Base-by-base conservation (phyloP, 1,140 invertebrate genomes). In the Campodea augens region DNA sequence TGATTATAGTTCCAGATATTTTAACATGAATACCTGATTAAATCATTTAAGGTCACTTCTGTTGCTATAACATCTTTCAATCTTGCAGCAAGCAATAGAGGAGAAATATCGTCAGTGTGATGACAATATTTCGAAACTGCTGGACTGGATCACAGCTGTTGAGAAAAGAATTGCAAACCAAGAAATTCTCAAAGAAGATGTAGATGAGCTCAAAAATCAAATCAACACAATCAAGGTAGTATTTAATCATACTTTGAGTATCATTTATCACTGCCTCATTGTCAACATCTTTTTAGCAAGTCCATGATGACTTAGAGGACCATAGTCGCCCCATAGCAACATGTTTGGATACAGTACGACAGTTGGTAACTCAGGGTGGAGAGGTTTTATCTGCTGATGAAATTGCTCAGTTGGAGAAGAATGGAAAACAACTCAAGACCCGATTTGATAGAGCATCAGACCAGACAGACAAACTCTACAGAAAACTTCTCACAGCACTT, bases 81-180 rank as follows among this genome's bases (percentile, higher is more conserved):
- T n/a, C n/a, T 51, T 58, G 50, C 70, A 92, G 88, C 82, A 88
- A 83, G 85, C 85, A 54, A 79, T 91, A 51, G 81, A 90, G 64
- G 88, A 91, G 58, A 88, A 90, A 60, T 95, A 91, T 70, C 84
- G 77, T 62, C 72, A 82, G 54, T 93, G 78, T 65, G 82, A 82
- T 61, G 82, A 88, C 56, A 79, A 75, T 38, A 65, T 91, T 32
- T 75, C 74, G 27, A 84, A 86, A 60, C 70, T 95, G 32, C 65
- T 91, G 42, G 77, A 87, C 62, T 92, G 87, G 84, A 77, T 95
- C 45, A 71, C 72, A 5, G 78, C 84, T 49, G 66, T 93, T 4
- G 89, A 96, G 65, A 77, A 83, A 48, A 75, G 79, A 57, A 67
- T 97, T 47, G 83, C 88, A 43, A 77, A 78, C 51, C 85, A 92